Base-by-base conservation (phyloP, 2,888 invertebrate species). In the Augiades crinisus region DNA sequence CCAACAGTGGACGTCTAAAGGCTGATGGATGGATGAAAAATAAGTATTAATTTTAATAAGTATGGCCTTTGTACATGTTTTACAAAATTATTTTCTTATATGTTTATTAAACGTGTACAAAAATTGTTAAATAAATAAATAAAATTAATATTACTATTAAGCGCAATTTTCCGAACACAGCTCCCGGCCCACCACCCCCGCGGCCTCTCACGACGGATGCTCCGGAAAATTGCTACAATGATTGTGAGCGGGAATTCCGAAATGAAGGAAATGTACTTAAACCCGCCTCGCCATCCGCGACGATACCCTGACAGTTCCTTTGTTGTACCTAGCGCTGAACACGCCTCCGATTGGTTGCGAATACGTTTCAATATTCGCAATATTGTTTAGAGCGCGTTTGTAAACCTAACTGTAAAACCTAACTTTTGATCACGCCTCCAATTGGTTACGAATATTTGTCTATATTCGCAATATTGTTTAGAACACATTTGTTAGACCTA, bases 141-240 rank as follows among this genome's bases (percentile, higher is more conserved):
- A n/a, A n/a, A n/a, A n/a, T n/a, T n/a, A n/a, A n/a, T n/a, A n/a
- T n/a, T n/a, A n/a, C n/a, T n/a, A n/a, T n/a, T n/a, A n/a, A n/a
- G n/a, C n/a, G n/a, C n/a, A n/a, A n/a, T n/a, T n/a, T n/a, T n/a
- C n/a, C n/a, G n/a, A n/a, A n/a, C n/a, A n/a, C 24, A 10, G 27
- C 30, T 75, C 84, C 58, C 33, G 10, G 64, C 24, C 68, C 62
- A 62, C 57, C 64, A 59, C 71, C 71, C 74, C 70, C 72, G 69
- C 70, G 72, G 73, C 75, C 74, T 75, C 79, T 75, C 78, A 75
- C 79, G 86, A 84, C 84, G 86, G 86, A 86, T 84, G 84, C 84
- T 64, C 81, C 77, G 82, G 87, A 87, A 87, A 86, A 88, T 88
- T 88, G 88, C 85, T 85, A 86, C 88, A 87, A 87, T 87, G 83